A percentile compares a stretch with the other conserved stretches of the same genome.
Evolutionary conservation across 37 sponge, comb jelly and placozoan genomes (phyloP).

Genomic region (Oopsacas minuta): DNA sequence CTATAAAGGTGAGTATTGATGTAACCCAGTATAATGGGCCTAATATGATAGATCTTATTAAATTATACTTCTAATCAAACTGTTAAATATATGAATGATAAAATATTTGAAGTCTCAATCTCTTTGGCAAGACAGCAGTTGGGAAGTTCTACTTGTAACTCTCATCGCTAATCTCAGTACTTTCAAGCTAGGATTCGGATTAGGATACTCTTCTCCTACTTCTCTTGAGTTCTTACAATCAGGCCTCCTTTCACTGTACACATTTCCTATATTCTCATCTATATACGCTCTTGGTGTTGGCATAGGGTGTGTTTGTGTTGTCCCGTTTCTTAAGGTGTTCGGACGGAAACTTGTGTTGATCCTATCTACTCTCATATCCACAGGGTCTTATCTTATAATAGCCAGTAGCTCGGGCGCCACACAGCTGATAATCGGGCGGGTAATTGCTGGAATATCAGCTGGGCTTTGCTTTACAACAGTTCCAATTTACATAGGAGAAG

Average conservation of each 20-base stretch:
- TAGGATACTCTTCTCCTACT: background rate
- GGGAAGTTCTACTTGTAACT: background rate
- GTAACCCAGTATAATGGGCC: background rate
- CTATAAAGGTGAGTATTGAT: background rate
- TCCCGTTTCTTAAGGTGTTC: background rate
- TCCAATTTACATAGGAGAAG: background rate
- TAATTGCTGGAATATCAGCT: background rate
- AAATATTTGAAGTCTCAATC: background rate
- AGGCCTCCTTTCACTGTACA: background rate
- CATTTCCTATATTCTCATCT: background rate
- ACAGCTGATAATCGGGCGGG: background rate
- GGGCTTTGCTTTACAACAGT: background rate
- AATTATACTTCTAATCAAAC: background rate
- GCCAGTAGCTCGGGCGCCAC: background rate
- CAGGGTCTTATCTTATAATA: background rate
- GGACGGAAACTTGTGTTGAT: background rate
- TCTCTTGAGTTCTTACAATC: background rate
- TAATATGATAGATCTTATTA: background rate
- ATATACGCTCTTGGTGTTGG: background rate
- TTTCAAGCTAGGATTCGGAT: constrained; percentile 1
- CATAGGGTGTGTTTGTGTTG: background rate
- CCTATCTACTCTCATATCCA: background rate
- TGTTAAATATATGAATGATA: background rate
- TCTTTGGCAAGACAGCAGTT: background rate
- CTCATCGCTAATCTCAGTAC: background rate